Evolutionary conservation across 2,113 vertebrate species (phyloP), one percentile per base, ranked within the genome.

Genomic region (Entosphenus tridentatus): DNA sequence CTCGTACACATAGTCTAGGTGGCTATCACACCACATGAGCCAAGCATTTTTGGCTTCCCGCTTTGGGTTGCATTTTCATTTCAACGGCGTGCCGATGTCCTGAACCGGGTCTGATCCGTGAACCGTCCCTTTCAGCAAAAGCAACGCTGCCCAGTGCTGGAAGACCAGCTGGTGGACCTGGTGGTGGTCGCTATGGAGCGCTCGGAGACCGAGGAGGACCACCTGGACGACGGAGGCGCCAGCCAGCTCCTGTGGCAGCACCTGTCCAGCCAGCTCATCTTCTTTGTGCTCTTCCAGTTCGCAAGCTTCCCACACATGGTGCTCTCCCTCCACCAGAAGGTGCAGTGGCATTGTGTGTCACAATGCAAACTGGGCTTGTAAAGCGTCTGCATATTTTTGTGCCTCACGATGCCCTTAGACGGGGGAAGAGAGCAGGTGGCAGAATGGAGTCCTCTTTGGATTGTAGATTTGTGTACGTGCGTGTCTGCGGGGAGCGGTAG

Each of bases 231-330:
- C 21, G 92, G 93, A 57, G 92, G 93, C 73, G 96, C 92, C 57
- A 98, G 92, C 78, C 93, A 97, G 74, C 79, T 98, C 76, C 81
- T 98, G 74, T 98, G 93, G 93, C 92, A 98, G 79, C 93, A 98
- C 80, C 89, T 98, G 69, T 98, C 93, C 71, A 96, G 90, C 72
- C 93, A 98, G 83, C 93, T 98, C 80, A 98, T 98, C 84, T 98
- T 98, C 84, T 98, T 98, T 79, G 93, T 98, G 77, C 82, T 98
- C 75, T 98, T 98, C 83, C 93, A 97, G 79, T 98, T 98, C 75
- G 93, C 93, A 68, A 97, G 93, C 80, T 98, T 97, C 78, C 92
- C 93, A 39, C 92, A 98, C 76, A 98, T 98, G 93, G 93, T 98
- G 73, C 84, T 98, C 67, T 98, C 93, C 1, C 83, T 97, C 59